Evolutionary conservation across 2,888 invertebrate species (phyloP), one percentile per base, ranked within the genome.

Genomic region (Pandemis corylana): DNA sequence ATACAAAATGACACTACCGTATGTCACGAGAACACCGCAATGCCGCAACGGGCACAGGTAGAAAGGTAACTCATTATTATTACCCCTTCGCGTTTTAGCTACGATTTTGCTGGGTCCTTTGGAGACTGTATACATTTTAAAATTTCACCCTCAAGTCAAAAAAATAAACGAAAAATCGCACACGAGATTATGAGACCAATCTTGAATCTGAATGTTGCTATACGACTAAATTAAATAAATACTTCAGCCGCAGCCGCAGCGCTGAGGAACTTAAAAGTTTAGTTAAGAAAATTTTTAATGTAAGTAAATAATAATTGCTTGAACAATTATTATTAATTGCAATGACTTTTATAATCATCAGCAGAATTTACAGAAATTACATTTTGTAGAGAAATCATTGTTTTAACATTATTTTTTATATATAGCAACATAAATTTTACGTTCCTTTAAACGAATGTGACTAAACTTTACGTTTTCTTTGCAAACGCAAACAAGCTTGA

Each of bases 101-200:
- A 97, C 97, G 89, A 98, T 97, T 95, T 97, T 97, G 93, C 97
- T 98, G 78, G 97, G 97, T 78, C 97, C 97, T 93, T 97, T 97
- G 78, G 97, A 96, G 86, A 98, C 96, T 87, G 97, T 97, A 95
- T 98, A 98, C 98, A 98, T 98, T 91, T 91, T 93, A 90, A 84
- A 91, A 89, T 90, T 91, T 91, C 84, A 84, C 85, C 83, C 85
- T 87, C 88, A 89, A 89, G 87, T 86, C 87, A 89, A 91, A 74
- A 53, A 69, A 90, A 89, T 87, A 88, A 89, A 89, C 84, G 85
- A 84, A 88, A 67, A 90, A 90, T 88, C 80, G 85, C 85, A 84
- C 85, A 84, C 83, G 82, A 83, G 87, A 36, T 85, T 87, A 86
- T 81, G 81, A 86, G 84, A 86, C 82, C 79, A 82, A 81, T 61